Percentiles rank a stretch among this genome's conserved stretches.
These are phyloP conservation scores for Micrasema longulum DNA, from an alignment of 1,140 invertebrate species.

Conservation along the genomic window DNA sequence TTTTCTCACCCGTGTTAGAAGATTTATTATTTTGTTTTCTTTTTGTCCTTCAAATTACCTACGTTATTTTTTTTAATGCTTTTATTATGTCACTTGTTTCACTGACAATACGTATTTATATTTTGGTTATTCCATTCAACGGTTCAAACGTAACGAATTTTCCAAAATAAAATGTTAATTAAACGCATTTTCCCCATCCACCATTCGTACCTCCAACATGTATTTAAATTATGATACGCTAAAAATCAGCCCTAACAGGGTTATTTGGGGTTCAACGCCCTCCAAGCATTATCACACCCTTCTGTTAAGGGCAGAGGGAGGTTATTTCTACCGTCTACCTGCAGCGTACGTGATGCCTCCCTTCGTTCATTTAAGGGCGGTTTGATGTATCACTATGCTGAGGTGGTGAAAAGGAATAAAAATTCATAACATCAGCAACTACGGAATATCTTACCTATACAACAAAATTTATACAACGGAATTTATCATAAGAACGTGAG, in stretches of 20 bases:
- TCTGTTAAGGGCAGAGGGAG: conserved; percentile 19
- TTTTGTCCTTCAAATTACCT: too few species aligned
- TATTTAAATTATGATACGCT: conserved; percentile 52
- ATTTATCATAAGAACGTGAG: too few species aligned
- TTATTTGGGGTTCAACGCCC: conserved; percentile 49
- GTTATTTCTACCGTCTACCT: conserved; percentile 16
- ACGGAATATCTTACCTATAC: too few species aligned
- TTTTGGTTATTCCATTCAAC: background rate
- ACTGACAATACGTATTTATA: background rate
- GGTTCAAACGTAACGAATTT: conserved; percentile 2
- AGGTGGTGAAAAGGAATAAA: conserved; percentile 27
- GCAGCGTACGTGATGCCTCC: conserved; percentile 3
- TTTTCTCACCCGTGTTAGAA: too few species aligned
- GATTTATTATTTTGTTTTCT: too few species aligned
- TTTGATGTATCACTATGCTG: conserved; percentile 33
- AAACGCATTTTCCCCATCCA: conserved; percentile 29
- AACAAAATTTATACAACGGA: too few species aligned
- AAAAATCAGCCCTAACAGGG: conserved; percentile 52
- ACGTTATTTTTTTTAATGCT: too few species aligned
- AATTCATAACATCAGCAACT: too few species aligned
- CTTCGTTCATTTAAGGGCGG: conserved; percentile 14
- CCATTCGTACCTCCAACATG: conserved; percentile 29
- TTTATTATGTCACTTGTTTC: background rate
- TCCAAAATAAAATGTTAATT: conserved; percentile 28
- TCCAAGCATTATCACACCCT: conserved; percentile 43